Conservation (phyloP, 2,888 invertebrate genomes). For the Trisateles emortualis region DNA sequence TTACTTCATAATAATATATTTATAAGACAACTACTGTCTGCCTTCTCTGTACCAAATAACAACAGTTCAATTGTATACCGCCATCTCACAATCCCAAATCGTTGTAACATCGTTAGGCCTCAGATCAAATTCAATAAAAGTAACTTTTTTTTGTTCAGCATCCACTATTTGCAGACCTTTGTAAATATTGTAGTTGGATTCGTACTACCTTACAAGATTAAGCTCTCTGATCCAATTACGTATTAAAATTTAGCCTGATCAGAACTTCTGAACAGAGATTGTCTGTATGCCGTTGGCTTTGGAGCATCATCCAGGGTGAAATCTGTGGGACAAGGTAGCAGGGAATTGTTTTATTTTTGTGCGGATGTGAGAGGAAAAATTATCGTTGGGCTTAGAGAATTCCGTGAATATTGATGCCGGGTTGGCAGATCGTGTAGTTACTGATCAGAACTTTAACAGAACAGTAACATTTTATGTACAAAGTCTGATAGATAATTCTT, state of each 20-base stretch:
- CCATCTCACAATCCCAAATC: constrained; percentile 27
- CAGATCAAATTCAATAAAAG: constrained; percentile 47
- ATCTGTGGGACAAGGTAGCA: constrained; percentile 18
- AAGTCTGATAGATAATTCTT: no score
- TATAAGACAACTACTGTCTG: constrained; percentile 5
- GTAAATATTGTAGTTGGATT: constrained; percentile 62
- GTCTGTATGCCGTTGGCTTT: constrained; percentile 25
- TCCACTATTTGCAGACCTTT: constrained; percentile 52
- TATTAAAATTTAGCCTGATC: constrained; percentile 51
- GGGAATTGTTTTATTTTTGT: constrained; percentile 30
- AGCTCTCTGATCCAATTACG: constrained; percentile 58
- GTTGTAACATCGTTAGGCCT: constrained; percentile 42
- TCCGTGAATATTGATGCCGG: background rate
- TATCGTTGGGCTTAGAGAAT: background rate
- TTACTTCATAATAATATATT: constrained; percentile 6
- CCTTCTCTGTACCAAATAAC: constrained; percentile 18
- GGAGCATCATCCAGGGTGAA: constrained; percentile 13
- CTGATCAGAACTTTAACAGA: no score
- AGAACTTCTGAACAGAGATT: constrained; percentile 29
- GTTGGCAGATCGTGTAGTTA: background rate
- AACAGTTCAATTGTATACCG: constrained; percentile 25
- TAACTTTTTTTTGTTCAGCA: constrained; percentile 39
- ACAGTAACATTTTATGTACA: no score
- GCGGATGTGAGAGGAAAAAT: constrained; percentile 4
- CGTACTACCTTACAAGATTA: constrained; percentile 60